phyloP scores from a whole-genome alignment of 2,113 vertebrate genomes.

The Ia io region DNA sequence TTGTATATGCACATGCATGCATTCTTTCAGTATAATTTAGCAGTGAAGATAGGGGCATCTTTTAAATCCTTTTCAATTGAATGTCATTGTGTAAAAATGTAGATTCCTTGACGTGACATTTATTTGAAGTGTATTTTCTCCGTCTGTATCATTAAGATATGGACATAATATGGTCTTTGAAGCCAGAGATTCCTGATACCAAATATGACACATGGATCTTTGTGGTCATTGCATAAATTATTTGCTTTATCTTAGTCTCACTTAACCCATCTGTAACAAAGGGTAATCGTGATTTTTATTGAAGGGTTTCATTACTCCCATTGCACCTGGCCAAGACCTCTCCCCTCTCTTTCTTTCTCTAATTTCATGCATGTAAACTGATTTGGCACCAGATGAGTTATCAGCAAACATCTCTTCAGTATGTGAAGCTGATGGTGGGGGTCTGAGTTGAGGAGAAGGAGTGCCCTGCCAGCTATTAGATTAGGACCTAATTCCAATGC shows the following conservation, averaged over 20 bases:
- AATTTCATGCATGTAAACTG: not conserved
- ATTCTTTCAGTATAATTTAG: conserved; percentile 1
- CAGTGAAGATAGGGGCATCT: not conserved
- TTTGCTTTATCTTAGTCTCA: not conserved
- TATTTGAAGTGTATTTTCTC: not conserved
- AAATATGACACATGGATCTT: not conserved
- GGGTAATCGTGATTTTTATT: not conserved
- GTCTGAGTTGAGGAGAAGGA: not conserved
- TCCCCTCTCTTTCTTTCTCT: not conserved
- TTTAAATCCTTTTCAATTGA: not conserved
- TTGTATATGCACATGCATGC: too few species aligned
- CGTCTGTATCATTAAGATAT: not conserved
- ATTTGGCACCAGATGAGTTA: not conserved
- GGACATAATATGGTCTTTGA: not conserved
- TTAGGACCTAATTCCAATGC: conserved; percentile 16
- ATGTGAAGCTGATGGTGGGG: not conserved
- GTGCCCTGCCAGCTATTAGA: not conserved
- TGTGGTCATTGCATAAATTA: not conserved
- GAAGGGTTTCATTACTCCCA: not conserved
- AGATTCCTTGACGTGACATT: not conserved
- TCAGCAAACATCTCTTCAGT: not conserved
- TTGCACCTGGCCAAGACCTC: not conserved
- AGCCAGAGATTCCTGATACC: not conserved
- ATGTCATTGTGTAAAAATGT: not conserved
- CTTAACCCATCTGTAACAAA: not conserved